Evolutionary conservation across 2,113 vertebrate genomes (phyloP).

Genomic region (Mellivora capensis): DNA sequence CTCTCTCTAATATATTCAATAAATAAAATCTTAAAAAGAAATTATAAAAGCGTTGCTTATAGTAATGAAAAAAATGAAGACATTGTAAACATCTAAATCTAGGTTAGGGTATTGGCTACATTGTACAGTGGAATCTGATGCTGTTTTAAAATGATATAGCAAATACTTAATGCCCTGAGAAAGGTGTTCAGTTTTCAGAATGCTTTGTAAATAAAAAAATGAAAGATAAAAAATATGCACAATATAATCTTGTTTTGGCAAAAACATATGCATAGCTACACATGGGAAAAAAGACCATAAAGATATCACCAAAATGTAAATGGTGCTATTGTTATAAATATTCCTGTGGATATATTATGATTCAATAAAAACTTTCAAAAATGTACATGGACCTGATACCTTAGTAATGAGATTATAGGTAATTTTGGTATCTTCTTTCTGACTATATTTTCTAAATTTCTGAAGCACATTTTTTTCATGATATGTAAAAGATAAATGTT

Average conservation of each 20-base stretch:
- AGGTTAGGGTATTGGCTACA: not conserved
- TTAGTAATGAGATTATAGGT: not conserved
- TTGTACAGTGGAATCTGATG: not conserved
- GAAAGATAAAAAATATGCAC: not conserved
- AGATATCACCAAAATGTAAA: not conserved
- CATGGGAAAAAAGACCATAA: not conserved
- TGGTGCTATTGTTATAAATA: not conserved
- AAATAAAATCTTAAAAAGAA: no score
- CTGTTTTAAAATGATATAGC: conserved; percentile 22
- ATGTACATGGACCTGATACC: not conserved
- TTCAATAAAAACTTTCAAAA: not conserved
- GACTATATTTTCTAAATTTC: not conserved
- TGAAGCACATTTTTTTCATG: not conserved
- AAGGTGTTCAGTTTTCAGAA: conserved; percentile 6
- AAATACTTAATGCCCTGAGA: conserved; percentile 4
- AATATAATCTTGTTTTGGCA: not conserved
- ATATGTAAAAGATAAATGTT: conserved; percentile 14
- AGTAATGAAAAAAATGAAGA: conserved; percentile 17
- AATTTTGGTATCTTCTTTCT: conserved; percentile 12
- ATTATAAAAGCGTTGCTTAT: not conserved
- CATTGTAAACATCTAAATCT: not conserved
- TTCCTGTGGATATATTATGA: not conserved
- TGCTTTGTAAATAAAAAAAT: conserved; percentile 12
- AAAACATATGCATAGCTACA: not conserved
- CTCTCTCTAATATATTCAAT: no score